Base-by-base conservation (phyloP, 92 coral and sea anemone genomes). In the Meandrina meandrites region DNA sequence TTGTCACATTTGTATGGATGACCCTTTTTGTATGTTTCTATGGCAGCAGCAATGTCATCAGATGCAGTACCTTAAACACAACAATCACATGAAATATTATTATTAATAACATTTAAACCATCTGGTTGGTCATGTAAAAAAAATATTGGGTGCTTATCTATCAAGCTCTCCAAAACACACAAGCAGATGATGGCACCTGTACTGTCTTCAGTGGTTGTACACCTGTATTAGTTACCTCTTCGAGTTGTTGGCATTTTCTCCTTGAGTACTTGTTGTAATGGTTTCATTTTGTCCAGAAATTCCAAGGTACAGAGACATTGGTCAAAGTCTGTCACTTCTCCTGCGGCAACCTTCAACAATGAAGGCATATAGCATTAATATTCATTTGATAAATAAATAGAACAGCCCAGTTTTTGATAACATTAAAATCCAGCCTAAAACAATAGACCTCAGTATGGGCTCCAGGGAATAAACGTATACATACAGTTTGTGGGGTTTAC, bases 241-340 rank as follows among this genome's bases (percentile, higher is more conserved):
- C 96, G 88, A 58, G 94, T 91, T 35, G 93, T 95, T 7, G 99
- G 99, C 98, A 95, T 97, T 84, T 97, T 97, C 78, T 97, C 94
- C 88, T 93, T 90, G 9, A 97, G 88, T 42, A 91, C 79, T 83
- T 90, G 95, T 76, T 97, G 99, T 66, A 96, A 75, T 30, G 95
- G 96, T 87, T 90, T 96, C 45, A 96, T 96, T 87, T 89, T 93
- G 45, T 89, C 89, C 78, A 94, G 81, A 94, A 96, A 93, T 69
- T 96, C 96, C 81, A 95, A 56, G 8, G 99, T 94, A 48, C 98
- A 94, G 69, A 96, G 80, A 79, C 98, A 95, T 73, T 96, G 99
- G 53, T 96, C 97, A 90, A 96, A 96, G 71, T 89, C 91, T 4
- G 86, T 75, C 86, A 93, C 42, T 60, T 92, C 85, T 42, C 85